phyloP scores from a whole-genome alignment of 2,797 vertebrate genomes.

The Anas bahamensis region DNA sequence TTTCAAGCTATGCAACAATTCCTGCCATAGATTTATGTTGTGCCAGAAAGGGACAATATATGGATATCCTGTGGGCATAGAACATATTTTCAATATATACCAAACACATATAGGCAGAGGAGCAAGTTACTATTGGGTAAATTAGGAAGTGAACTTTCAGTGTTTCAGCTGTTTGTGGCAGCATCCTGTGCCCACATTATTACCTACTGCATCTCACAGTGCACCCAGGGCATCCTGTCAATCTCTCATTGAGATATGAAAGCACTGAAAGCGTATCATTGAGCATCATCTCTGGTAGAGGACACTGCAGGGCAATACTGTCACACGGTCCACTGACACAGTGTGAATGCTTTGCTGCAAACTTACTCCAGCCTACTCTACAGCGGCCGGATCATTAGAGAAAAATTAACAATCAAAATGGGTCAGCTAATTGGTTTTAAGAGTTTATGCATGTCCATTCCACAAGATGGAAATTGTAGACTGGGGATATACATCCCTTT shows the following conservation, averaged over 20 bases:
- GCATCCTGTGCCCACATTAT: background rate
- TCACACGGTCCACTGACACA: background rate
- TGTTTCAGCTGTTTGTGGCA: background rate
- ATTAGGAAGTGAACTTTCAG: background rate
- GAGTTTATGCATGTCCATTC: background rate
- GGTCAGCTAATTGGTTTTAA: background rate
- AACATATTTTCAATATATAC: background rate
- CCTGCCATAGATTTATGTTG: background rate
- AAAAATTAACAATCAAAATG: background rate
- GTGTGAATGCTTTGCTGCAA: background rate
- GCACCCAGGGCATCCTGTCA: background rate
- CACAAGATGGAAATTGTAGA: background rate
- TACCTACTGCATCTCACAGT: background rate
- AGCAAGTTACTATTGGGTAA: background rate
- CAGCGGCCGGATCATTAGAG: background rate
- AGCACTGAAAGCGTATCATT: background rate
- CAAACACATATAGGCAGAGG: background rate
- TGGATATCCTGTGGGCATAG: background rate
- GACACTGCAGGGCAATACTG: background rate
- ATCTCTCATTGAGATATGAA: background rate
- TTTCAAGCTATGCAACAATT: conserved; percentile 33
- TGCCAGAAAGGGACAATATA: background rate
- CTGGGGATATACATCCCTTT: background rate
- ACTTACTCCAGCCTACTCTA: background rate
- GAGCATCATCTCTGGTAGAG: background rate